These are phyloP conservation scores for Argynnis bischoffii DNA, from an alignment of 2,888 invertebrate species.

Conservation along the genomic window DNA sequence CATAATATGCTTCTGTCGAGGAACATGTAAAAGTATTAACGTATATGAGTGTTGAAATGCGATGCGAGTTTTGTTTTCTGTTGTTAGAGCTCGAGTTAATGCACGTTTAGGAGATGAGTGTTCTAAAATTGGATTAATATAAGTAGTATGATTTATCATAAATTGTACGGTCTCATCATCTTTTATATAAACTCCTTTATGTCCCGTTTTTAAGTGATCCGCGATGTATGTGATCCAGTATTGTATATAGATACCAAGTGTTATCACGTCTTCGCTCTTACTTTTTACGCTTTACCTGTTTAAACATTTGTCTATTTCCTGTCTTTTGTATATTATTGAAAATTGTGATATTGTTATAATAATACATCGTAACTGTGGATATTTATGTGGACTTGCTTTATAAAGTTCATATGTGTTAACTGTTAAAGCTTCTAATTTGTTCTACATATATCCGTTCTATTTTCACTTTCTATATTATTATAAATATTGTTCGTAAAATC, in stretches of 20 bases:
- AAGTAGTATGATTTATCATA: slow-evolving; percentile 61
- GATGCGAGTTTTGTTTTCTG: slow-evolving; percentile 50
- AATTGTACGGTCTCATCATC: slow-evolving; percentile 58
- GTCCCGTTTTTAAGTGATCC: slow-evolving; percentile 64
- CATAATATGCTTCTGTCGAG: slow-evolving; percentile 67
- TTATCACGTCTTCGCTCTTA: slow-evolving; percentile 69
- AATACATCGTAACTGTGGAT: slow-evolving; percentile 63
- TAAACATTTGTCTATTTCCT: slow-evolving; percentile 72
- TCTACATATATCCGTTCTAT: slow-evolving; percentile 32
- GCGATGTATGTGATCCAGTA: slow-evolving; percentile 60
- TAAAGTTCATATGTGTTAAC: slow-evolving; percentile 58
- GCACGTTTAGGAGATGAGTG: slow-evolving; percentile 72
- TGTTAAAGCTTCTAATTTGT: slow-evolving; percentile 50
- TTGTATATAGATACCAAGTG: slow-evolving; percentile 64
- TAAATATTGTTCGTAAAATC: slow-evolving; percentile 40
- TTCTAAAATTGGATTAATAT: slow-evolving; percentile 67
- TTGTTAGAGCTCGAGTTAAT: slow-evolving; percentile 63
- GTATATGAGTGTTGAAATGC: slow-evolving; percentile 56
- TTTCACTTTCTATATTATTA: slow-evolving; percentile 35
- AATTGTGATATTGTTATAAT: slow-evolving; percentile 82
- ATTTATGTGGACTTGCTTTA: slow-evolving; percentile 62
- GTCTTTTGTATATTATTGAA: slow-evolving; percentile 80
- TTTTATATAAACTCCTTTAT: slow-evolving; percentile 60
- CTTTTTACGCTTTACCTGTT: slow-evolving; percentile 77
- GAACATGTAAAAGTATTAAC: slow-evolving; percentile 53